A percentile compares a stretch with the other conserved stretches of the same genome.
Evolutionary conservation across 1,140 invertebrate genomes (phyloP).

Genomic region (Lordiphosa clarofinis): DNA sequence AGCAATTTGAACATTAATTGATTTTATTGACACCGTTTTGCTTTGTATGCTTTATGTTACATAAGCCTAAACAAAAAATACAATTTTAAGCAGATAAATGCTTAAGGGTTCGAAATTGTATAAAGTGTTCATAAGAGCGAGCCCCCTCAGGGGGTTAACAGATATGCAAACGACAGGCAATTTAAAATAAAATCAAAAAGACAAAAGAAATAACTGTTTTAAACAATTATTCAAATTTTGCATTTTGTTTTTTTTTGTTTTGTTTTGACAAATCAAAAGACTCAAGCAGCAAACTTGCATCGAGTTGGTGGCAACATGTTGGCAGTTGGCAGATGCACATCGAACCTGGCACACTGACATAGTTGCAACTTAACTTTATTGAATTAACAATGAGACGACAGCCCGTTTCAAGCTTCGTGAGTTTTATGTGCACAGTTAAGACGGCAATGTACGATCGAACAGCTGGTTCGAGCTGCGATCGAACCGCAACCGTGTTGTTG

Average conservation of each 20-base stretch:
- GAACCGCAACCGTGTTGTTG: slow-evolving; percentile 29
- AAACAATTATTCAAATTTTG: slow-evolving; percentile 31
- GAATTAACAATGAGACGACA: too few species aligned
- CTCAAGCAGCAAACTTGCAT: slow-evolving; percentile 52
- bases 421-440: background rate
- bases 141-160: slow-evolving; percentile 4
- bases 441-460: slow-evolving; percentile 1
- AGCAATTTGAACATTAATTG: slow-evolving; percentile 58
- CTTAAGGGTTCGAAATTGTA: slow-evolving; percentile 15
- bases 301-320: slow-evolving; percentile 27
- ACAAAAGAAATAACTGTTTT: slow-evolving; percentile 49
- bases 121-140: slow-evolving; percentile 10
- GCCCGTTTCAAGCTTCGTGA: background rate
- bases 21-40: slow-evolving; percentile 71
- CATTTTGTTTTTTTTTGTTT: slow-evolving; percentile 24
- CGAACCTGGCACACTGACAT: slow-evolving; percentile 50
- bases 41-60: slow-evolving; percentile 43
- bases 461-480: slow-evolving; percentile 38
- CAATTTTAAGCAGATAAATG: slow-evolving; percentile 15
- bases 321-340: slow-evolving; percentile 30
- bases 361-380: slow-evolving; percentile 26
- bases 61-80: slow-evolving; percentile 49
- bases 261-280: slow-evolving; percentile 50
- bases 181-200: slow-evolving; percentile 42
- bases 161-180: slow-evolving; percentile 20